Evolutionary conservation across 2,797 vertebrate genomes (phyloP).

Genomic region (Microcaecilia unicolor): DNA sequence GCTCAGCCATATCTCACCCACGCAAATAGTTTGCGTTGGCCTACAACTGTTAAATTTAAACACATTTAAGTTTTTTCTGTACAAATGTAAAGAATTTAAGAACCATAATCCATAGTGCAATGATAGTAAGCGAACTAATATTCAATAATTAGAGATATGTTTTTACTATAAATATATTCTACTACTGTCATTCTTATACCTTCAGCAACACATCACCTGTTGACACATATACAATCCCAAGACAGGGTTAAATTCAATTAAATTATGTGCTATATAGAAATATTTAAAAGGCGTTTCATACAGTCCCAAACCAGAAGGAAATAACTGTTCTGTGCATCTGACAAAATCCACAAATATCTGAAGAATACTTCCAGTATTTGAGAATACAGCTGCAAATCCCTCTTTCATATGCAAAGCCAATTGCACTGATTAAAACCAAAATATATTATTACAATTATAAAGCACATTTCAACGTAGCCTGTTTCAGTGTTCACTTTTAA

Average conservation of each 20-base stretch:
- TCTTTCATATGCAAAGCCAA: conserved; percentile 26
- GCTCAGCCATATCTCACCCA: no score
- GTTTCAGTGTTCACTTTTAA: no score
- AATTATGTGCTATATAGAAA: conserved; percentile 24
- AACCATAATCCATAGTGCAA: conserved; percentile 52
- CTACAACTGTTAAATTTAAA: no score
- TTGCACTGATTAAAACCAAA: conserved; percentile 37
- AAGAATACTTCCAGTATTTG: conserved; percentile 36
- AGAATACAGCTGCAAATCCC: conserved; percentile 24
- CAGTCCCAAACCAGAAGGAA: conserved; percentile 28
- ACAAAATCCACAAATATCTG: conserved; percentile 14
- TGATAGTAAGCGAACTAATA: conserved; percentile 43
- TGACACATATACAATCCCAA: conserved; percentile 24
- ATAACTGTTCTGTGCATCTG: conserved; percentile 24
- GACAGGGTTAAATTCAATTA: conserved; percentile 27
- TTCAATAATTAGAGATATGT: conserved; percentile 34
- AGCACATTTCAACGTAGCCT: conserved; percentile 38
- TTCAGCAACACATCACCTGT: conserved; percentile 25
- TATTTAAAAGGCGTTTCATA: conserved; percentile 29
- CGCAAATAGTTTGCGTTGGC: no score
- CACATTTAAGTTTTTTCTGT: conserved; percentile 51
- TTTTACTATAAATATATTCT: conserved; percentile 48
- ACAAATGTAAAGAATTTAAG: conserved; percentile 40
- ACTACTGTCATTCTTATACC: conserved; percentile 29
- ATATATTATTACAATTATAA: conserved; percentile 27